Evolutionary conservation across 2,888 invertebrate species (phyloP).

Genomic region (Leptinotarsa haldemani): DNA sequence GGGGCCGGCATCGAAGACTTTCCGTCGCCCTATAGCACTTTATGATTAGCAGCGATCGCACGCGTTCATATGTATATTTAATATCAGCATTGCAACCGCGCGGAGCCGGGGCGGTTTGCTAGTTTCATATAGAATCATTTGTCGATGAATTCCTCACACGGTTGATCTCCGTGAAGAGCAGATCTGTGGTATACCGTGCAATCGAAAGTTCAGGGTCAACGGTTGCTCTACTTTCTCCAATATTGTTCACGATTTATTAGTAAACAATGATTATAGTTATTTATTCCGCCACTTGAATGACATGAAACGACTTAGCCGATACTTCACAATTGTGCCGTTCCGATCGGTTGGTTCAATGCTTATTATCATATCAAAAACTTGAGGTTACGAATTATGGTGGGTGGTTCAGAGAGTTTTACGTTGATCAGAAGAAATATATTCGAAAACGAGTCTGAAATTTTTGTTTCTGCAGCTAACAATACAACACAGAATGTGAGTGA

Average conservation of each 20-base stretch:
- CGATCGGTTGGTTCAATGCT: not conserved
- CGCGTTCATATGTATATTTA: no score
- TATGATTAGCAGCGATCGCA: no score
- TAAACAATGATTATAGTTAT: constrained; percentile 36
- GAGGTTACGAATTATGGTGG: not conserved
- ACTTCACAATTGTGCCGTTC: not conserved
- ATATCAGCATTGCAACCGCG: no score
- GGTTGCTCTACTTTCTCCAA: constrained; percentile 54
- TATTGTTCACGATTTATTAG: constrained; percentile 44
- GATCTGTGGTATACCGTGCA: constrained; percentile 24
- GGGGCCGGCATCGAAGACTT: no score
- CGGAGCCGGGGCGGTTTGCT: not conserved
- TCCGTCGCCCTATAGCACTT: no score
- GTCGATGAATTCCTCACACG: not conserved
- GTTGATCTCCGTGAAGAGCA: constrained; percentile 5
- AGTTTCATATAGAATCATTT: not conserved
- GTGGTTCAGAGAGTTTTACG: not conserved
- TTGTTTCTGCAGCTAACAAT: no score
- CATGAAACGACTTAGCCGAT: not conserved
- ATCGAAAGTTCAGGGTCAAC: constrained; percentile 56
- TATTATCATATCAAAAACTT: not conserved
- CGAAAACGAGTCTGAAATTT: no score
- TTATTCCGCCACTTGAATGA: constrained; percentile 17
- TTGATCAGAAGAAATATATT: not conserved
- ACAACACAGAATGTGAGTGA: no score